Percentiles rank a stretch among this genome's conserved stretches.
Evolutionary conservation across 1,140 invertebrate species (phyloP).

Genomic region (Prorops nasuta): DNA sequence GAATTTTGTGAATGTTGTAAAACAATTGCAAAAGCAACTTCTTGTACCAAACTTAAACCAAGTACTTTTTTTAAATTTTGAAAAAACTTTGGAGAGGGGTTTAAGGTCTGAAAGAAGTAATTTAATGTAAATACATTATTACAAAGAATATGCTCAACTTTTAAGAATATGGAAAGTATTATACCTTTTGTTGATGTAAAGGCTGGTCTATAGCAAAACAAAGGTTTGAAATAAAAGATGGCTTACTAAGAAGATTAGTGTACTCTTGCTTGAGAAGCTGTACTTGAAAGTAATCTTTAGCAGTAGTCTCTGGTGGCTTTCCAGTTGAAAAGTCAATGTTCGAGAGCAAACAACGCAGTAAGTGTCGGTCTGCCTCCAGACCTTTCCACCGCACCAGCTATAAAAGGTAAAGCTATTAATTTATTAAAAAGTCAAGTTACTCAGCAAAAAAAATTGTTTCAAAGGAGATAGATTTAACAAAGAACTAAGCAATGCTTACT

Average conservation of each 20-base stretch:
- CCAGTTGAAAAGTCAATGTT: conserved; percentile 65
- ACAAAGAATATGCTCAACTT: no score
- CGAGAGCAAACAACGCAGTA: conserved; percentile 83
- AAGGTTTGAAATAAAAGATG: conserved; percentile 72
- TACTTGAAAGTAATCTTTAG: conserved; percentile 64
- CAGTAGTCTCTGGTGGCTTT: conserved; percentile 54
- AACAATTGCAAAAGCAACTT: conserved; percentile 84
- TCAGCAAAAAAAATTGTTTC: neutral
- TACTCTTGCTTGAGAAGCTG: conserved; percentile 76
- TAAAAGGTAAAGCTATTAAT: conserved; percentile 16
- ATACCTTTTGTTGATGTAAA: conserved; percentile 62
- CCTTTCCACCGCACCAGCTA: conserved; percentile 79
- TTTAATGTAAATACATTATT: no score
- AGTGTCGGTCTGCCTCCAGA: conserved; percentile 84
- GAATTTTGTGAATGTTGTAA: conserved; percentile 75
- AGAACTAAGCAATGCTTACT: no score
- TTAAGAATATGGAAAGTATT: neutral
- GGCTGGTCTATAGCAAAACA: conserved; percentile 79
- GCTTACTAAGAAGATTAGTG: conserved; percentile 69
- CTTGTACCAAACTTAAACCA: conserved; percentile 80
- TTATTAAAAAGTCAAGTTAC: neutral
- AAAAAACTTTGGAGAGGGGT: conserved; percentile 75
- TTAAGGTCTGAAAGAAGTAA: conserved; percentile 65
- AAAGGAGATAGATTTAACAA: no score
- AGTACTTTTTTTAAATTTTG: conserved; percentile 79